Base-by-base conservation (phyloP, 1,140 invertebrate species). In the Drosophila yakuba region DNA sequence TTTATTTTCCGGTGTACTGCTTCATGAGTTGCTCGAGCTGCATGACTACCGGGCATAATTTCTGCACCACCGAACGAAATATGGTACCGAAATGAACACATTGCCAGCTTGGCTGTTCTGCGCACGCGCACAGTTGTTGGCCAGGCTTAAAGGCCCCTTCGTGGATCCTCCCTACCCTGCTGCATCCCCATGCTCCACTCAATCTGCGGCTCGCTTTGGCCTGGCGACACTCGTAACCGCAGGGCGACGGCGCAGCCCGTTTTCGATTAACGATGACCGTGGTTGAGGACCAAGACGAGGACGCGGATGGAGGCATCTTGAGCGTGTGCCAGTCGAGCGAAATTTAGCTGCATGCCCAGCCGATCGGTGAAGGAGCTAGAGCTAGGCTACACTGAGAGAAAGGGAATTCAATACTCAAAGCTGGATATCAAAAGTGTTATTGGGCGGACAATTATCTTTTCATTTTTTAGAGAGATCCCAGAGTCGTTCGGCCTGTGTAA, bases 21-120 rank as follows among this genome's bases (percentile, higher is more conserved):
- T 41, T 15, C 60, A 14, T 63, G 38, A 60, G 60, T 63, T 60
- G 48, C 50, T 69, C 25, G 51, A 20, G 36, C 66, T 69, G 83
- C 89, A 91, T 91, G 73, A 91, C 89, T 91, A 91, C 89, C 73
- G 89, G 89, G 84, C 83, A 85, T 91, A 78, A 89, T 89, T 91
- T 86, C 69, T 79, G 84, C 67, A 15, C 52, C 36, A 63, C 55
- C 54, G 28, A 78, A 67, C 39, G 55, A 78, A 78, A 84, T 81
- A 78, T 78, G 82, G 68, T 50, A 44, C 41, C 60, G 62, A 79
- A 90, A 90, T 90, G 82, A 90, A 90, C 82, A 88, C 82, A 90
- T 90, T 81, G 78, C 71, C 59, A 41, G 72, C 38, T 74, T 74
- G 72, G 71, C 69, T 68, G 61, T 50, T 68, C 59, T 68, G 78